A percentile compares a stretch with the other conserved stretches of the same genome.
Conservation (phyloP, 2,888 invertebrate species). For the Oscheius onirici region DNA sequence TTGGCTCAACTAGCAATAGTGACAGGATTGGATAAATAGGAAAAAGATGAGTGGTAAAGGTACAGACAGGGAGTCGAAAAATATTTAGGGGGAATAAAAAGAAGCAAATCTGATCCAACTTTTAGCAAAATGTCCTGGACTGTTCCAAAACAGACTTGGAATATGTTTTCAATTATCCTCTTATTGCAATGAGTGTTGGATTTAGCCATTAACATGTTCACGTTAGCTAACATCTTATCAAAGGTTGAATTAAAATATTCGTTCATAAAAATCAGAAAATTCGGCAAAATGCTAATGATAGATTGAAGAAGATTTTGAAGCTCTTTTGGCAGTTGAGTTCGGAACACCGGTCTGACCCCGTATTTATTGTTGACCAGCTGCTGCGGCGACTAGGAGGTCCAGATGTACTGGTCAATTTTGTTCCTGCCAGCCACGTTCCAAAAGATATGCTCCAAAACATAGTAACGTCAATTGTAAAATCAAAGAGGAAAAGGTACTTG, state of each 20-base stretch:
- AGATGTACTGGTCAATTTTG: no score
- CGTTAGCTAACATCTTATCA: background rate
- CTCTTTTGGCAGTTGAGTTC: slow-evolving; percentile 15
- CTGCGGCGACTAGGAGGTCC: no score
- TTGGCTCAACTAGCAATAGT: no score
- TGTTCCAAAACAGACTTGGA: slow-evolving; percentile 9
- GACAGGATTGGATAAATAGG: no score
- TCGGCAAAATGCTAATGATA: background rate
- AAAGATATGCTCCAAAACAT: background rate
- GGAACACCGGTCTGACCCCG: background rate
- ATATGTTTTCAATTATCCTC: slow-evolving; percentile 7
- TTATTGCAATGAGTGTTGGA: background rate
- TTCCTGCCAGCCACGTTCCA: no score
- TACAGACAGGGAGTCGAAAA: no score
- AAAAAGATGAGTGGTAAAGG: no score
- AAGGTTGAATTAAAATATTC: no score
- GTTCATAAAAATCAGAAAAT: no score
- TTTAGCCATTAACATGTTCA: background rate
- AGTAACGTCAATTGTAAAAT: no score
- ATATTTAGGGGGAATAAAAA: background rate
- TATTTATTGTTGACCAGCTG: background rate
- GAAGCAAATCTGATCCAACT: slow-evolving; percentile 1
- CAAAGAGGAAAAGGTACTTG: no score
- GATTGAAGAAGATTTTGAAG: background rate
- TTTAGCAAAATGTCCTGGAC: background rate